Evolutionary conservation across 1,140 invertebrate species (phyloP), one percentile per base, ranked within the genome.

Genomic region (Delia radicum): DNA sequence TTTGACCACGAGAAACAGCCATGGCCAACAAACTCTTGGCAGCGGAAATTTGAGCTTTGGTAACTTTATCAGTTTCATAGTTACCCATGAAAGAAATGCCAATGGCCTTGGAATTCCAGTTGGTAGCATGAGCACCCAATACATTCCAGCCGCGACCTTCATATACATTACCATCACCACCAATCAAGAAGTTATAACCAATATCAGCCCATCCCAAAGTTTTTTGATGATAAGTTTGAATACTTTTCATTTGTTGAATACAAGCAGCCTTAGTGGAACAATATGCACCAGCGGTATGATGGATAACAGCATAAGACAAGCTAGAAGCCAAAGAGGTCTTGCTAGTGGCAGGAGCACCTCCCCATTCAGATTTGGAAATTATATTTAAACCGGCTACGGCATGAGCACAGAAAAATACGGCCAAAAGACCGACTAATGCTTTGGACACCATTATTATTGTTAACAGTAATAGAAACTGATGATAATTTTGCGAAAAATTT

Each of bases 91-190:
- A 82, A 72, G 89, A 91, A 77, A 93, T 90, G 18, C 91, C 91
- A 28, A 94, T 88, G 74, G 90, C 90, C 69, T 90, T 88, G 27
- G 79, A 80, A 81, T 95, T 94, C 83, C 91, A 93, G 55, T 87
- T 88, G 10, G 88, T 82, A 2, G 92, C 88, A 79, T 94, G 93
- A 0, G 92, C 90, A 0, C 93, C 93, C 0, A 89, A 75, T 0
- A 83, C 81, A 21, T 89, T 87, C 92, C 92, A 95, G 4, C 93
- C 93, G 12, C 93, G 89, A 3, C 92, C 94, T 81, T 93, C 92
- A 79, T 90, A 91, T 1, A 89, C 87, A 4, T 86, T 82, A 21
- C 89, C 90, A 77, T 91, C 89, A 48, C 89, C 87, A 62, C 89
- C 89, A 73, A 87, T 88, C 5, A 81, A 86, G 76, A 89, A 89